phyloP scores from a whole-genome alignment of 2,797 vertebrate genomes.

The Prunella strophiata region DNA sequence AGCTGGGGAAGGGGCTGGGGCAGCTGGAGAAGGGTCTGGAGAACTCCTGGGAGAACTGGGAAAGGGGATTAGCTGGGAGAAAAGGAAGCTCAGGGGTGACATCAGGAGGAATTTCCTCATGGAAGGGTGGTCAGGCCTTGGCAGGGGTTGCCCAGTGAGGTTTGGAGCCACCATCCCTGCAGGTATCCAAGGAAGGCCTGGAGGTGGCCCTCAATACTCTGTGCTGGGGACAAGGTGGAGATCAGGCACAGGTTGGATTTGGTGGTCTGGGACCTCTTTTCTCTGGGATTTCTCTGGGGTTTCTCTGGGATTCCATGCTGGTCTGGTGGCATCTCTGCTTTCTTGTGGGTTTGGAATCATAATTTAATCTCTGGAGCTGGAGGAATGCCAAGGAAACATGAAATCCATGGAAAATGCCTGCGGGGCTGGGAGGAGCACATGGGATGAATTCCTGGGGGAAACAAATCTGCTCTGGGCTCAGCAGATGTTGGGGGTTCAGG shows the following conservation, averaged over 20 bases:
- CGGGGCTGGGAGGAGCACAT: accelerated
- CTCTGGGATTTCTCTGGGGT: too few species aligned
- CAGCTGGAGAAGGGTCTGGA: background rate
- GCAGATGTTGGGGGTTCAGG: background rate
- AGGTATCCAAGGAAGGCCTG: accelerated
- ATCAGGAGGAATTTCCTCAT: accelerated
- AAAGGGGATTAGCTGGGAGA: background rate
- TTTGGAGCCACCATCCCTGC: accelerated
- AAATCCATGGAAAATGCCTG: background rate
- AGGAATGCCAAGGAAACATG: accelerated
- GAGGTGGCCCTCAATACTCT: background rate
- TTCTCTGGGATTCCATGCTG: background rate
- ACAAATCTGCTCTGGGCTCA: background rate
- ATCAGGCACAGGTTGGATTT: accelerated
- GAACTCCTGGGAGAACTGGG: background rate
- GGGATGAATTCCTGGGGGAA: background rate
- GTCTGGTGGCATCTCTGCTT: background rate
- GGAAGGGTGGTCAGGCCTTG: accelerated
- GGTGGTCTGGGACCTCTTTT: background rate
- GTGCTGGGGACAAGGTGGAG: background rate
- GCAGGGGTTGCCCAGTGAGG: background rate
- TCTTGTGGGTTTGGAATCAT: accelerated
- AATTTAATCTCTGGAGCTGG: background rate
- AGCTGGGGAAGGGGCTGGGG: background rate
- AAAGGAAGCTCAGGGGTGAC: background rate